Conservation (phyloP, 2,888 invertebrate species). For the Aleiodes leptofemur region DNA sequence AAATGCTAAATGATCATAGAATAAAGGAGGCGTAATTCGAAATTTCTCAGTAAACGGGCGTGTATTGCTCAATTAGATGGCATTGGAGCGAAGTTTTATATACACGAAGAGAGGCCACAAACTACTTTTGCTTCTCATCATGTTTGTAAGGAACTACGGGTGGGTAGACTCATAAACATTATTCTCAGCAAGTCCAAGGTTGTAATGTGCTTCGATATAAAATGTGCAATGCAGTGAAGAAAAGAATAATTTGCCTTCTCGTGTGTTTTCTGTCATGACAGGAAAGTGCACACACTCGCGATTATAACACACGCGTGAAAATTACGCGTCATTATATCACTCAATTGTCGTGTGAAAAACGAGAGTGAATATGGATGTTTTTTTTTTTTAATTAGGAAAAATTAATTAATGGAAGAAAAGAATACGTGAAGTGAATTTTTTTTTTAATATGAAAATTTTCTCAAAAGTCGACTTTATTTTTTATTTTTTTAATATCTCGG, state of each 20-base stretch:
- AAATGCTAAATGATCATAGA: constrained; percentile 10
- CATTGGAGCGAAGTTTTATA: constrained; percentile 56
- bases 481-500: too few species aligned
- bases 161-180: constrained; percentile 69
- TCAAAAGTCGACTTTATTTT: too few species aligned
- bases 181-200: constrained; percentile 66
- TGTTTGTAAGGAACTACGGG: constrained; percentile 68
- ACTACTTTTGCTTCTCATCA: constrained; percentile 35
- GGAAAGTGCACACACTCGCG: constrained; percentile 6
- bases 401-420: too few species aligned
- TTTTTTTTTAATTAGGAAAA: too few species aligned
- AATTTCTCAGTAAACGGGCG: constrained; percentile 39
- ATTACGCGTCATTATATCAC: constrained; percentile 16
- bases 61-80: constrained; percentile 68
- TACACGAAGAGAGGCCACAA: constrained; percentile 27
- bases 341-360: constrained; percentile 18
- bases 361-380: too few species aligned
- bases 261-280: constrained; percentile 13
- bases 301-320: constrained; percentile 12
- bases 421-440: too few species aligned
- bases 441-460: too few species aligned
- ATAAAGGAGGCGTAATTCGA: constrained; percentile 19
- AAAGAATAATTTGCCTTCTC: not conserved
- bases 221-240: constrained; percentile 21
- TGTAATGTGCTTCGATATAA: constrained; percentile 41